Base-by-base conservation (phyloP, 2,113 vertebrate species). In the Bothrops jararaca region DNA sequence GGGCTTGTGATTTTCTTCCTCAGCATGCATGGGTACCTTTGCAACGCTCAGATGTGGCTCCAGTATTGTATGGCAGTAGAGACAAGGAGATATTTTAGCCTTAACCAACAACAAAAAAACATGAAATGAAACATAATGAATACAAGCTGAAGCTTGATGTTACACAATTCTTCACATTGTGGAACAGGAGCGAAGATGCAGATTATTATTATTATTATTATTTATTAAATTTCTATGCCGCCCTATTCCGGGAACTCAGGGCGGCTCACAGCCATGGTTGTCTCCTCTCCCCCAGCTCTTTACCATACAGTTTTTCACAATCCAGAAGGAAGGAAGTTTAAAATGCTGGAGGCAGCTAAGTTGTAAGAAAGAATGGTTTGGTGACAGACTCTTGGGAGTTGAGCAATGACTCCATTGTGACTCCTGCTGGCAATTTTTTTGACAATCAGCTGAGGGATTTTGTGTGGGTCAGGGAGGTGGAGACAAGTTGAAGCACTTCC, bases 11-110 rank as follows among this genome's bases (percentile, higher is more conserved):
- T 96, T 96, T 80, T 95, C 95, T n/a, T 93, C 34, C 92, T 95
- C 95, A 5, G 90, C 13, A 42, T 93, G 0, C 18, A 93, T 95
- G 7, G 11, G 86, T 89, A n/a, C 94, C 91, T 94, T 92, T 0
- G 0, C 48, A 93, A 95, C 95, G 60, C 64, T 94, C 45, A 95
- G 93, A 85, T 92, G 53, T 85, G 91, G 93, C 89, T 94, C 95
- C 89, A 95, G 96, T 94, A 92, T 97, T 95, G 98, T 97, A 85
- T 97, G 97, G 95, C 97, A 98, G 97, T 98, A 99, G 64, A 98
- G 94, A 92, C 98, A 96, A 4, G 99, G 99, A 94, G 98, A 98
- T 91, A 98, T 96, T 0, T 97, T 97, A 90, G 98, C 99, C 99
- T 99, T 95, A 56, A 91, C 29, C 88, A 93, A 10, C 34, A 74